Evolutionary conservation across 1,140 invertebrate species (phyloP).

Genomic region (Andricus grossulariae): DNA sequence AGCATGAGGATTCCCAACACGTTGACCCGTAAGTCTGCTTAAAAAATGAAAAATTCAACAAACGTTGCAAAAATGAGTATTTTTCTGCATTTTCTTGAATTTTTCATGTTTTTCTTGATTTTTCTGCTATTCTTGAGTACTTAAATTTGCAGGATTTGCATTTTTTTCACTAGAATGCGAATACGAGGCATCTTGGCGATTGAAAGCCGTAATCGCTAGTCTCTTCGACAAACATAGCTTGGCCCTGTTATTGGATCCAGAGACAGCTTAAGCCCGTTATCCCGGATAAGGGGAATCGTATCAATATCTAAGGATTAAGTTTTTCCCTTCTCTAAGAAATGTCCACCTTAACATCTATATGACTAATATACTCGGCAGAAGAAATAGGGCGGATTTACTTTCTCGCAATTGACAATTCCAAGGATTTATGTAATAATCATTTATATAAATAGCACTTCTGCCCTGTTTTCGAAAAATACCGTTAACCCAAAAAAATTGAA

Average conservation of each 20-base stretch:
- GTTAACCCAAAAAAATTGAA: no score
- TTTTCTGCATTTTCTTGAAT: no score
- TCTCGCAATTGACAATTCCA: neutral
- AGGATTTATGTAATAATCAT: no score
- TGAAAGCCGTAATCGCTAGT: constrained; percentile 23
- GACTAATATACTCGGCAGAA: constrained; percentile 2
- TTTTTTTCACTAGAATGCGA: constrained; percentile 5
- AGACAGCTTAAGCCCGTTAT: constrained; percentile 29
- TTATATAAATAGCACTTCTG: no score
- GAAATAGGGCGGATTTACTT: neutral
- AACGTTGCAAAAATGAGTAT: neutral
- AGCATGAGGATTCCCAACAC: neutral
- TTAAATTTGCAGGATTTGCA: neutral
- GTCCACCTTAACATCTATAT: constrained; percentile 3
- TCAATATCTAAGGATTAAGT: constrained; percentile 31
- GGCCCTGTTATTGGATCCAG: constrained; percentile 25
- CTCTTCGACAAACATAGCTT: constrained; percentile 25
- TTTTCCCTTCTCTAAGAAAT: constrained; percentile 8
- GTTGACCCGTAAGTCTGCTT: neutral
- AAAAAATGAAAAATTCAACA: neutral
- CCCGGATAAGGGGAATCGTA: constrained; percentile 25
- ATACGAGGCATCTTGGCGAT: constrained; percentile 11
- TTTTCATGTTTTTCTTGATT: no score
- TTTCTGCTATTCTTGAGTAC: neutral
- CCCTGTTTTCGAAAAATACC: no score